A percentile compares a stretch with the other conserved stretches of the same genome.
Conservation (phyloP, 2,797 vertebrate species). For the Oryzias sinensis region DNA sequence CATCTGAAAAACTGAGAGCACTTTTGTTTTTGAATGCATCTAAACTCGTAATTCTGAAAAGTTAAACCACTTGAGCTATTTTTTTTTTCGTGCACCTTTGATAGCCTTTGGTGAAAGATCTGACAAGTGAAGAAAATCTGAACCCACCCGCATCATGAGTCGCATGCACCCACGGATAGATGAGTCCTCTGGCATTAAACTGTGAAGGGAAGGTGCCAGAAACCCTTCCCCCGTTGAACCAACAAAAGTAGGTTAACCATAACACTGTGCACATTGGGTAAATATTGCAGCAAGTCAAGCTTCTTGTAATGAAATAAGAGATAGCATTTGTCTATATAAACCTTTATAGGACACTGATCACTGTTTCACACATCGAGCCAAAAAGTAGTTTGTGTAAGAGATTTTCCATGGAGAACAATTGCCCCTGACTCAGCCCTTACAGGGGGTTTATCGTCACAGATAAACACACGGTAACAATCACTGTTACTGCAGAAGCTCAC, state of each 20-base stretch:
- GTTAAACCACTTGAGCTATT: too few species aligned
- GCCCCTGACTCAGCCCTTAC: not conserved
- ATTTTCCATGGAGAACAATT: slow-evolving; percentile 10
- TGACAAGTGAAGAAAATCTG: slow-evolving; percentile 48
- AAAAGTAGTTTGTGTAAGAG: slow-evolving; percentile 10
- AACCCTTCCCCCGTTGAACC: slow-evolving; percentile 41
- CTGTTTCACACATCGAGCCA: slow-evolving; percentile 8
- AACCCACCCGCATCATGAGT: slow-evolving; percentile 47
- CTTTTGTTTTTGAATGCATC: too few species aligned
- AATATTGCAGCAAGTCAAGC: slow-evolving; percentile 55
- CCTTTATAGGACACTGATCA: slow-evolving; percentile 22
- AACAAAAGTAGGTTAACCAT: slow-evolving; percentile 70
- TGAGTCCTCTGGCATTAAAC: slow-evolving; percentile 51
- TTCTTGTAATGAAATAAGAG: slow-evolving; percentile 48
- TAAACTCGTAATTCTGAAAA: too few species aligned
- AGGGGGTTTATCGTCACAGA: slow-evolving; percentile 18
- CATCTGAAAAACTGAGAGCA: slow-evolving; percentile 10
- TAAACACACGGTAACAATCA: slow-evolving; percentile 14
- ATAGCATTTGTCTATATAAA: slow-evolving; percentile 39
- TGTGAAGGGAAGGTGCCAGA: slow-evolving; percentile 61
- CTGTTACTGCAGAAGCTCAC: slow-evolving; percentile 22
- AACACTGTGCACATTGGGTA: slow-evolving; percentile 50
- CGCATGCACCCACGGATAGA: slow-evolving; percentile 43
- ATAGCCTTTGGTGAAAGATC: slow-evolving; percentile 35
- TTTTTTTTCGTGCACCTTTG: slow-evolving; percentile 34